Evolutionary conservation across 1,140 invertebrate species (phyloP), one percentile per base, ranked within the genome.

Genomic region (Holcopasites calliopsidis): DNA sequence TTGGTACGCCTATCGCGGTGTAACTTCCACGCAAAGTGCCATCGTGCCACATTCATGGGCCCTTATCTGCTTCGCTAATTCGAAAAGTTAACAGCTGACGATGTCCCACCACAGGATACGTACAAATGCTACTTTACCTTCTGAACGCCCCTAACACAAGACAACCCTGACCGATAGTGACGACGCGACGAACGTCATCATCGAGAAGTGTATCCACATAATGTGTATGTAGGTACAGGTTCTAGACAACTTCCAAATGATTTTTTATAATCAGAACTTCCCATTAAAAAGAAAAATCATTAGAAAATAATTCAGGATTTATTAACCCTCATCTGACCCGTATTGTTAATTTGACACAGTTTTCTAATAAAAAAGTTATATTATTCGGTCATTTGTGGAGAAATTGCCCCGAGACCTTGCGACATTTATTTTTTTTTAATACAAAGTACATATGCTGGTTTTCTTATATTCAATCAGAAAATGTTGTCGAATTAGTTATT

Each of bases 51-150:
- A 38, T 64, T 60, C 50, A 18, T 42, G 47, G 54, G 42, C 42
- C 44, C 80, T 82, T 83, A 83, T 83, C 81, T 79, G 47, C 69
- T 23, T 58, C 54, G 76, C 76, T 79, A 82, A 79, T 76, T 83
- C 80, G 80, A 68, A 78, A 79, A 82, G 81, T 83, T 83, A 82
- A 82, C 79, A 83, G 65, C 79, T 76, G 73, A 75, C 65, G 73
- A 60, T 68, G 73, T 68, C 65, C 65, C 73, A 68, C 79, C 69
- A 18, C 80, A 57, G 79, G 79, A 82, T 77, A 77, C 78, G 55
- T 76, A 80, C 66, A 52, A 81, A 77, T 60, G 74, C 70, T 66
- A 65, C 80, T 54, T 62, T 68, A 55, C 79, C 60, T 82, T 79
- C 62, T 60, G 79, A 81, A 72, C 38, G 44, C 23, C 50, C 55